Conservation (phyloP, 2,888 invertebrate species). For the Plusia festucae region DNA sequence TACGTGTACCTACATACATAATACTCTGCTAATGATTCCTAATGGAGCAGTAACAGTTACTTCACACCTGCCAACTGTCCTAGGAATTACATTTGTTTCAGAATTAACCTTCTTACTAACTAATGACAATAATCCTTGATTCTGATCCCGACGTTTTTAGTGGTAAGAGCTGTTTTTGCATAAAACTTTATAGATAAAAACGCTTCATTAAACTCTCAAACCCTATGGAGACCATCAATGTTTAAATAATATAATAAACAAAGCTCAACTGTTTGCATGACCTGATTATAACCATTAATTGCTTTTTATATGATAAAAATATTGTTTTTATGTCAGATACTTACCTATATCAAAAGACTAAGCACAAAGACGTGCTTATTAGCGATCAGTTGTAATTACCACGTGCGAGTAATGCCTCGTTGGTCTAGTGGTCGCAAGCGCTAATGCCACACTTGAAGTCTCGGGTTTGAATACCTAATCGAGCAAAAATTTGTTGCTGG, state of each 20-base stretch:
- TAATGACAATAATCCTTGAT: too few relatives aligned
- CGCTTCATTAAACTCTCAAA: too few relatives aligned
- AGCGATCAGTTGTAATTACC: neutral
- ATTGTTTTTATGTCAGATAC: neutral
- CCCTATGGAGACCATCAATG: neutral
- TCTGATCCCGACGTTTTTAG: too few relatives aligned
- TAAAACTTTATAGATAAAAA: too few relatives aligned
- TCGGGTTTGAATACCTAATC: too few relatives aligned
- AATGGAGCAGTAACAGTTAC: neutral
- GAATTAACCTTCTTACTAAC: neutral
- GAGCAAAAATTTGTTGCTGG: too few relatives aligned
- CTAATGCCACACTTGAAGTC: too few relatives aligned
- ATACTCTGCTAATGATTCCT: neutral
- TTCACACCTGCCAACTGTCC: conserved; percentile 2
- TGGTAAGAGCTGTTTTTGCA: too few relatives aligned
- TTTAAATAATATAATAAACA: neutral
- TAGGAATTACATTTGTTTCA: conserved; percentile 2
- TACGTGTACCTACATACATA: neutral
- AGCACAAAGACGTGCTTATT: neutral
- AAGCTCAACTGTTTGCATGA: neutral
- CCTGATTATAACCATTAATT: conserved; percentile 1
- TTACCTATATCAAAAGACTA: neutral
- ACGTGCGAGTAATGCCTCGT: neutral
- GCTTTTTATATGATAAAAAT: neutral
- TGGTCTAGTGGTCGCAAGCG: too few relatives aligned